phyloP scores from a whole-genome alignment of 1,140 invertebrate species.

The Caligus rogercresseyi region DNA sequence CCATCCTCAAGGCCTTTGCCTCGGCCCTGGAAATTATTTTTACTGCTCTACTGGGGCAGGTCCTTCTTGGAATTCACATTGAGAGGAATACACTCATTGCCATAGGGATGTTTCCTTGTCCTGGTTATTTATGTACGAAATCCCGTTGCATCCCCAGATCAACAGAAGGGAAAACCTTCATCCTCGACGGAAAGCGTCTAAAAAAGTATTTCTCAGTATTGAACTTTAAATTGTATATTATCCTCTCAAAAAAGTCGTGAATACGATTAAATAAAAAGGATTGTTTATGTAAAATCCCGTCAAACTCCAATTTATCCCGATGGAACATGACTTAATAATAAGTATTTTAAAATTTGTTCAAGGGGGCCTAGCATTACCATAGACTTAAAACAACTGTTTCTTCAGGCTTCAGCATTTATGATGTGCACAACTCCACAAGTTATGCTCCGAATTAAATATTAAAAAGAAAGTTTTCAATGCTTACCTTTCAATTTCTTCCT shows the following conservation, averaged over 20 bases:
- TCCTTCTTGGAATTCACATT: slow-evolving; percentile 72
- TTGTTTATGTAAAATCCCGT: neutral
- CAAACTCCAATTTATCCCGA: neutral
- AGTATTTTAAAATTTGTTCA: too few species aligned
- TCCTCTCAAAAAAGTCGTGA: neutral
- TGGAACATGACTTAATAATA: neutral
- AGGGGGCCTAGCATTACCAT: too few species aligned
- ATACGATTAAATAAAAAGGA: neutral
- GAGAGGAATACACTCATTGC: slow-evolving; percentile 60
- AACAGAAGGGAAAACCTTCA: neutral
- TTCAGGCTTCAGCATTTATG: too few species aligned
- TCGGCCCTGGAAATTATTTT: slow-evolving; percentile 80
- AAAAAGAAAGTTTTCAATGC: too few species aligned
- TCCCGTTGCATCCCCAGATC: slow-evolving; percentile 41
- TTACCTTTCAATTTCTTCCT: neutral
- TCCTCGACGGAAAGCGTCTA: neutral
- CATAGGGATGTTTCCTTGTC: slow-evolving; percentile 60
- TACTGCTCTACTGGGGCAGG: slow-evolving; percentile 57
- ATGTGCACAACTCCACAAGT: too few species aligned
- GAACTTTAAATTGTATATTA: neutral
- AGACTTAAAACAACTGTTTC: too few species aligned
- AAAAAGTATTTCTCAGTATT: neutral
- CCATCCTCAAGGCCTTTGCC: slow-evolving; percentile 88
- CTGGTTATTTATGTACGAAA: slow-evolving; percentile 72
- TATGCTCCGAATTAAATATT: too few species aligned